phyloP scores from a whole-genome alignment of 2,888 invertebrate genomes.

The Ariolimax columbianus region DNA sequence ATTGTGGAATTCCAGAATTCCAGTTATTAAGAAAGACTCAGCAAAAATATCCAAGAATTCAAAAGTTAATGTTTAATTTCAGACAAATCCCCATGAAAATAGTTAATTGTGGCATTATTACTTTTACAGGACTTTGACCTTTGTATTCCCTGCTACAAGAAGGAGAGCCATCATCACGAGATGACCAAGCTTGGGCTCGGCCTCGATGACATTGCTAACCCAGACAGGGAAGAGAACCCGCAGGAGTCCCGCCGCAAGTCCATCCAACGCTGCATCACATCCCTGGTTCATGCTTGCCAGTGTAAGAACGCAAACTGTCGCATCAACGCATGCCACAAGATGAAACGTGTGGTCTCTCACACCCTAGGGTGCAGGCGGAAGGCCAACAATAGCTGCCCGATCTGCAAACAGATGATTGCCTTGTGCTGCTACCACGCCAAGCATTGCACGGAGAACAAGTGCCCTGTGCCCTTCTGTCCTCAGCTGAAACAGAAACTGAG shows the following conservation, averaged over 20 bases:
- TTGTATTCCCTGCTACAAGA: slow-evolving; percentile 95
- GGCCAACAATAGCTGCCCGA: slow-evolving; percentile 93
- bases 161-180: slow-evolving; percentile 95
- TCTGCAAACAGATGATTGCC: slow-evolving; percentile 99
- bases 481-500: slow-evolving; percentile 98
- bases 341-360: slow-evolving; percentile 99
- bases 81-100: no score
- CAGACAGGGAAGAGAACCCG: slow-evolving; percentile 89
- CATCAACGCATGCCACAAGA: slow-evolving; percentile 97
- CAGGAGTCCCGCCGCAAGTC: slow-evolving; percentile 90
- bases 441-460: slow-evolving; percentile 93
- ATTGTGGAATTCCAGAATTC: no score
- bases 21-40: no score
- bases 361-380: slow-evolving; percentile 93
- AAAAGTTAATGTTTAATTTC: no score
- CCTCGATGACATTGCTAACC: slow-evolving; percentile 89
- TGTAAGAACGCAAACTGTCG: slow-evolving; percentile 99
- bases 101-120: not conserved
- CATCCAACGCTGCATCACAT: slow-evolving; percentile 94
- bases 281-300: slow-evolving; percentile 96
- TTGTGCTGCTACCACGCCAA: slow-evolving; percentile 99
- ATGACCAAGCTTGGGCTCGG: slow-evolving; percentile 98
- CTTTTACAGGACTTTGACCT: slow-evolving; percentile 92
- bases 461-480: slow-evolving; percentile 98
- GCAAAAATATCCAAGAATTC: no score